A percentile compares a stretch with the other conserved stretches of the same genome.
Evolutionary conservation across 2,797 vertebrate genomes (phyloP).

Genomic region (Chelon labrosus): DNA sequence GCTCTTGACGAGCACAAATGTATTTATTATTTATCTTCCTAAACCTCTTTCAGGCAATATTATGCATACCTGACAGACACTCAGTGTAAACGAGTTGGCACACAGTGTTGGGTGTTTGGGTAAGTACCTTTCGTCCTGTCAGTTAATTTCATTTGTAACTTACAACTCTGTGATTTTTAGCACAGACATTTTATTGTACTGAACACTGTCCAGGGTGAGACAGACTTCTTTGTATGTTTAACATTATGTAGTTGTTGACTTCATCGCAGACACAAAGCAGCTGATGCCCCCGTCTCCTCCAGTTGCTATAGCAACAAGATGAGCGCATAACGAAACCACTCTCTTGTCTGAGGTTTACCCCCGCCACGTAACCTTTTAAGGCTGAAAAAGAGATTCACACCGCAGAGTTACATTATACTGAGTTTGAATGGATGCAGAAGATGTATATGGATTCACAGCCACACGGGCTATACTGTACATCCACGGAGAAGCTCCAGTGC

Average conservation of each 20-base stretch:
- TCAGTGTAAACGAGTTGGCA: constrained; percentile 96
- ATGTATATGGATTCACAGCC: neutral
- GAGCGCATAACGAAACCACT: constrained; percentile 15
- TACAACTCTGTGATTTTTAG: no score
- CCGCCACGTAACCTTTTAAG: constrained; percentile 30
- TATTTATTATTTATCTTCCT: neutral
- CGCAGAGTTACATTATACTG: neutral
- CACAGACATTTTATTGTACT: neutral
- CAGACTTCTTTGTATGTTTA: neutral
- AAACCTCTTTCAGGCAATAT: constrained; percentile 89
- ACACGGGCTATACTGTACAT: neutral
- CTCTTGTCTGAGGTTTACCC: constrained; percentile 17
- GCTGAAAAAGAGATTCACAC: neutral
- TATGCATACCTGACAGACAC: constrained; percentile 98
- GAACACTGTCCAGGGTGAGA: constrained; percentile 7
- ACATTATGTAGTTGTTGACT: constrained; percentile 29
- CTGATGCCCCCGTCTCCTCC: constrained; percentile 40
- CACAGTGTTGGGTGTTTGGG: constrained; percentile 99
- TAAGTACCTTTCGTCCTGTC: constrained; percentile 80
- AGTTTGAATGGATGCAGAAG: neutral
- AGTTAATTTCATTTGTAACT: neutral
- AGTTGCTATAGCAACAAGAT: constrained; percentile 63
- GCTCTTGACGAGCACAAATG: neutral
- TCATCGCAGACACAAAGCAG: constrained; percentile 57
- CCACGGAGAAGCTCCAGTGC: constrained; percentile 6